Evolutionary conservation across 2,797 vertebrate genomes (phyloP), one percentile per base, ranked within the genome.

Genomic region (Argya squamiceps): DNA sequence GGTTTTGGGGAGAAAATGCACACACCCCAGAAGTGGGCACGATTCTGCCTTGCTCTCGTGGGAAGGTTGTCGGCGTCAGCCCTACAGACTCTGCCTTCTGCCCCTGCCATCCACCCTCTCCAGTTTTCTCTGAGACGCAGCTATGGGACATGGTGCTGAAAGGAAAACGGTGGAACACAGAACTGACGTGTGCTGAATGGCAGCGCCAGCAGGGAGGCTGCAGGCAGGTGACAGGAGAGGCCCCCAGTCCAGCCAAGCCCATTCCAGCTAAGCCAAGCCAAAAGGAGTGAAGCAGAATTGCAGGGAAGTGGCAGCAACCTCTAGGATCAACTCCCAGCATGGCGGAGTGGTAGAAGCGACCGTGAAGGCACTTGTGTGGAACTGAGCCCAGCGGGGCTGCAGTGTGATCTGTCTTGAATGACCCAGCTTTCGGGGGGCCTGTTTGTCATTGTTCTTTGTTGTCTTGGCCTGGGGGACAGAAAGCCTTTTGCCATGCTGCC

Each of bases 311-410:
- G 24, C 64, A 62, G 26, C 17, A 34, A 19, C 32, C 41, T 55
- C 34, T 34, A 19, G 49, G 49, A 34, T 46, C 34, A 32, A 10
- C 5, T 6, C 21, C 49, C 39, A 36, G 41, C 17, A 30, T 3
- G 2, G 24, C 1, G 0, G 30, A 47, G 26, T 0, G 1, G 17
- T 30, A 32, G 56, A 47, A 41, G 41, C 1, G 2, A 15, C 1
- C 1, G 41, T 62, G 55, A 10, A 26, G 30, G 9, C 43, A 5
- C 30, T 26, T 58, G 9, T 50, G 60, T 65, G 43, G 36, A 65
- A 22, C 44, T 58, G 43, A 58, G 32, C 56, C 41, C 34, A 26
- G 41, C 0, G 5, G 39, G 36, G 55, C 34, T 49, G 69, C 43
- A 30, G 20, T 56, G 43, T 0, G 0, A 30, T 30, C 23, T 0